A percentile compares a stretch with the other conserved stretches of the same genome.
These are phyloP conservation scores for Puma concolor DNA, from an alignment of 2,113 vertebrate genomes.

Conservation along the genomic window DNA sequence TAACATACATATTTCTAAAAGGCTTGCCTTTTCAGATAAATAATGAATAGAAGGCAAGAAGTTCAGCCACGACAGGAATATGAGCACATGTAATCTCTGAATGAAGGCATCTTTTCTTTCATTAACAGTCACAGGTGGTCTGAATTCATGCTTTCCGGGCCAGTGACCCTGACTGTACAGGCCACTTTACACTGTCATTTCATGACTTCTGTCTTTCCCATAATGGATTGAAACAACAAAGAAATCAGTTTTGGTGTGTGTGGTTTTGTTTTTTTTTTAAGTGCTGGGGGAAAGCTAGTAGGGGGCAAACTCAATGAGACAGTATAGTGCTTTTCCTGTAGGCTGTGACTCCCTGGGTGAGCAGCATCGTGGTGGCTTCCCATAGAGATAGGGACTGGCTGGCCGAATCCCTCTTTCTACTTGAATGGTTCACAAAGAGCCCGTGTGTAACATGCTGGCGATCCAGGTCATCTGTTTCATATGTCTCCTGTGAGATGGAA, in stretches of 20 bases:
- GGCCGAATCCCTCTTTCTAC: background rate
- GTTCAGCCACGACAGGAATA: background rate
- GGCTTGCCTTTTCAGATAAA: background rate
- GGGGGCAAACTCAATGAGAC: background rate
- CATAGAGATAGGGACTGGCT: background rate
- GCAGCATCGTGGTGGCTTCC: background rate
- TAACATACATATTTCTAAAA: background rate
- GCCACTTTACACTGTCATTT: background rate
- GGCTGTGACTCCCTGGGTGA: background rate
- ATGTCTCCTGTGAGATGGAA: slow-evolving; percentile 49
- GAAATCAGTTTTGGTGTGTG: background rate
- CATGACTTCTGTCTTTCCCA: slow-evolving; percentile 19
- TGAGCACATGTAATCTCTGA: background rate
- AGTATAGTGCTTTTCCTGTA: background rate
- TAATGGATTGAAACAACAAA: slow-evolving; percentile 29
- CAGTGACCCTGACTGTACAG: background rate
- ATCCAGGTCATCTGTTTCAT: slow-evolving; percentile 58
- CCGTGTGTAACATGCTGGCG: background rate
- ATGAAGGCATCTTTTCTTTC: background rate
- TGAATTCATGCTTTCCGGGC: background rate
- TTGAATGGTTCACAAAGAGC: slow-evolving; percentile 10
- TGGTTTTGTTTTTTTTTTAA: background rate
- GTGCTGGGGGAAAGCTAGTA: background rate
- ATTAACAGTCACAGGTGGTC: slow-evolving; percentile 12
- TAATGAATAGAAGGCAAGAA: slow-evolving; percentile 1